Evolutionary conservation across 2,888 invertebrate species (phyloP).

Genomic region (Heteromyza rotundicornis): DNA sequence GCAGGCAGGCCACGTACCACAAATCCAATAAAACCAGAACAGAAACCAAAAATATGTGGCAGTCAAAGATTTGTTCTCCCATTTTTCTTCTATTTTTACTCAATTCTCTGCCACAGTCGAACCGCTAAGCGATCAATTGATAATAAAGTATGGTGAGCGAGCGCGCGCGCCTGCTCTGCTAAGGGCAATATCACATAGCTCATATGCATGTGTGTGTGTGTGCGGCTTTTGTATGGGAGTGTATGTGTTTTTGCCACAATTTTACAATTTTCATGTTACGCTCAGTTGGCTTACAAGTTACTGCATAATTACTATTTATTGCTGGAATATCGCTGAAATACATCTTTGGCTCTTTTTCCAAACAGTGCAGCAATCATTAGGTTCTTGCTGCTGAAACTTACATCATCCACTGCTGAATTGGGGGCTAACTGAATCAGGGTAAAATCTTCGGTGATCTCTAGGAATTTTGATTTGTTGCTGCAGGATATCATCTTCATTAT

Average conservation of each 20-base stretch:
- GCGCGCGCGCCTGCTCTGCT: neutral
- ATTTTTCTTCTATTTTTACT: no score
- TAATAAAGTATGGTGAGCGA: neutral
- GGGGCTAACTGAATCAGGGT: no score
- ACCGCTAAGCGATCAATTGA: conserved; percentile 9
- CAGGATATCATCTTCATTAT: conserved; percentile 3
- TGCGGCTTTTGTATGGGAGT: neutral
- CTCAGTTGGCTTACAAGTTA: conserved; percentile 5
- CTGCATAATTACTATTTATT: conserved; percentile 8
- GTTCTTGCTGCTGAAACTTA: no score
- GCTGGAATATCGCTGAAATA: neutral
- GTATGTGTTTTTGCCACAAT: neutral
- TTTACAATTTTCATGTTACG: neutral
- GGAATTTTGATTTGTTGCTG: conserved; percentile 3
- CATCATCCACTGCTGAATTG: no score
- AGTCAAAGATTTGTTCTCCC: neutral
- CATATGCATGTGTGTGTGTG: neutral
- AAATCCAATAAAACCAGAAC: neutral
- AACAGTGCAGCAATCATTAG: no score
- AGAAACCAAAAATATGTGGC: neutral
- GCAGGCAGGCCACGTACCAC: no score
- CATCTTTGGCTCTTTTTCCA: neutral
- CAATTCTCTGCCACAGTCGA: neutral
- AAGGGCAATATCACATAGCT: conserved; percentile 2
- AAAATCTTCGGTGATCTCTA: neutral